Percentiles rank a stretch among this genome's conserved stretches.
Evolutionary conservation across 2,888 invertebrate species (phyloP).

Genomic region (Rotaria macrura): DNA sequence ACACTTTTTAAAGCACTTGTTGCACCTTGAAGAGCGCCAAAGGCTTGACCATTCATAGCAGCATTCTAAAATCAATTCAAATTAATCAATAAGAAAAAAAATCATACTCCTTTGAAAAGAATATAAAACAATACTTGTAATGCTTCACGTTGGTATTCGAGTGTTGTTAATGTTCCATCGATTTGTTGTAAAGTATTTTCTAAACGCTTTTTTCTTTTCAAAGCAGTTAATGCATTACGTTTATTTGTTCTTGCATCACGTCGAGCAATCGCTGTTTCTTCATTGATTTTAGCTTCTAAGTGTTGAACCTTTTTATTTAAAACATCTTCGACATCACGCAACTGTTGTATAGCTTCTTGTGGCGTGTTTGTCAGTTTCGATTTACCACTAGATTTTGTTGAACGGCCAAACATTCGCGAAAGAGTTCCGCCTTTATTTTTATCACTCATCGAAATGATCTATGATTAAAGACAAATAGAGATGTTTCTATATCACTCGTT

Average conservation of each 20-base stretch:
- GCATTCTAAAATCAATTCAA: conserved; percentile 67
- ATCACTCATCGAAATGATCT: neutral
- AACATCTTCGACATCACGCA: conserved; percentile 91
- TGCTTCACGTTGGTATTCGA: conserved; percentile 91
- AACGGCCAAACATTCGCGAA: neutral
- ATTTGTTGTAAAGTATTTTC: conserved; percentile 93
- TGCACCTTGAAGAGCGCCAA: conserved; percentile 86
- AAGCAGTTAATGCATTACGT: conserved; percentile 77
- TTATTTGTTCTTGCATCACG: conserved; percentile 91
- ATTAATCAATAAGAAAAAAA: neutral
- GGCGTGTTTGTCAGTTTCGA: conserved; percentile 73
- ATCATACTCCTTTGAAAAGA: neutral
- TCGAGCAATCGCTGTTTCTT: conserved; percentile 72
- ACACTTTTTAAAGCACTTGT: conserved; percentile 88
- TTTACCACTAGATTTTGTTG: conserved; percentile 22
- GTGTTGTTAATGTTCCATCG: conserved; percentile 89
- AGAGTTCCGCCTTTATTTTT: neutral
- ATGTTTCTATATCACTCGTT: neutral
- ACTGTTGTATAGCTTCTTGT: conserved; percentile 89
- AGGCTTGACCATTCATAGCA: conserved; percentile 88
- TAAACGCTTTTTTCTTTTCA: conserved; percentile 91
- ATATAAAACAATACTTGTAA: conserved; percentile 35
- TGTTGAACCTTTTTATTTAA: conserved; percentile 89
- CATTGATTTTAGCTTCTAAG: conserved; percentile 82
- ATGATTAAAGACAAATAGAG: too few relatives aligned